Evolutionary conservation across 2,888 invertebrate genomes (phyloP).

Genomic region (Acleris literana): DNA sequence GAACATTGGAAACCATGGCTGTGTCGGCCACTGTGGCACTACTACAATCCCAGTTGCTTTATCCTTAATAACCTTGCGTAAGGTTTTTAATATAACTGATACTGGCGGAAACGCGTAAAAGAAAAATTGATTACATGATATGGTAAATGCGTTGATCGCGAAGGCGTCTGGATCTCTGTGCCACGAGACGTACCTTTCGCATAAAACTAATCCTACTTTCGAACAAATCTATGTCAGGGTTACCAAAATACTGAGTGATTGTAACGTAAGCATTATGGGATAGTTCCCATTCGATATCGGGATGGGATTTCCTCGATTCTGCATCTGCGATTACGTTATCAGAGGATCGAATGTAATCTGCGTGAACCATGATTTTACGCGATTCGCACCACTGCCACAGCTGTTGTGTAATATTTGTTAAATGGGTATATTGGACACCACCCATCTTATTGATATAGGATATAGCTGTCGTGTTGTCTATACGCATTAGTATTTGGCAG

Average conservation of each 20-base stretch:
- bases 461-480: constrained; percentile 4
- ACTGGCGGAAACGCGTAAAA: constrained; percentile 30
- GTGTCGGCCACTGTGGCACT: constrained; percentile 12
- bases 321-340: constrained; percentile 19
- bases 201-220: constrained; percentile 7
- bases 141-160: constrained; percentile 18
- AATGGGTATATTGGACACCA: background rate
- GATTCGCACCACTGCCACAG: constrained; percentile 11
- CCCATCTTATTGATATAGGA: background rate
- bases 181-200: constrained; percentile 15
- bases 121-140: constrained; percentile 6
- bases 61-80: constrained; percentile 10
- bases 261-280: background rate
- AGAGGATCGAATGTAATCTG: constrained; percentile 7
- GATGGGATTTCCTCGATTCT: constrained; percentile 9
- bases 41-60: constrained; percentile 5
- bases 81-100: constrained; percentile 13
- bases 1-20: constrained; percentile 20
- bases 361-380: constrained; percentile 1
- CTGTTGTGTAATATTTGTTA: constrained; percentile 3
- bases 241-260: constrained; percentile 3
- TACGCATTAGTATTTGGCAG: constrained; percentile 1
- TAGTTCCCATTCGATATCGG: constrained; percentile 8
- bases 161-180: constrained; percentile 7
- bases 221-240: constrained; percentile 7